Percentiles rank a stretch among this genome's conserved stretches.
These are phyloP conservation scores for Pempheris klunzingeri DNA, from an alignment of 2,797 vertebrate species.

Conservation along the genomic window DNA sequence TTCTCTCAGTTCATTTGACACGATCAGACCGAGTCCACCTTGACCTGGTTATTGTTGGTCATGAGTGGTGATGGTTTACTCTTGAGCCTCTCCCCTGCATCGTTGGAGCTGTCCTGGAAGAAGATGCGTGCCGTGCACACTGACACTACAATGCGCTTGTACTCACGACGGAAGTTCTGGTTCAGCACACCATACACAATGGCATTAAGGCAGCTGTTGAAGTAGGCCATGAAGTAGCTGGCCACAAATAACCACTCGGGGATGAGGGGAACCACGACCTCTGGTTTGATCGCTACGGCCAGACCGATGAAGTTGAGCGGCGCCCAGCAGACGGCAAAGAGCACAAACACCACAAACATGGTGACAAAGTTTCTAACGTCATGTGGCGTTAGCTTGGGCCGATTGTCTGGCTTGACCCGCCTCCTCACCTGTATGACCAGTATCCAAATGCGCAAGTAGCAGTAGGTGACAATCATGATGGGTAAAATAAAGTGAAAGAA, in stretches of 20 bases:
- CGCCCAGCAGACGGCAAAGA: constrained; percentile 98
- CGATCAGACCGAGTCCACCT: constrained; percentile 94
- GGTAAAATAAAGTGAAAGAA: constrained; percentile 94
- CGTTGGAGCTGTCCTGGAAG: constrained; percentile 93
- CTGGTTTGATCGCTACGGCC: constrained; percentile 91
- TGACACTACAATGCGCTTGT: constrained; percentile 92
- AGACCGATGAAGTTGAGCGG: constrained; percentile 97
- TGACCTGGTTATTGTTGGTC: constrained; percentile 93
- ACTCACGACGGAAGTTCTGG: constrained; percentile 97
- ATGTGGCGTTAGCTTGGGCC: constrained; percentile 91
- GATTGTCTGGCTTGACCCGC: constrained; percentile 92
- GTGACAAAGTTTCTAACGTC: constrained; percentile 96
- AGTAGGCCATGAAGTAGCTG: constrained; percentile 98
- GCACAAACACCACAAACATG: constrained; percentile 98
- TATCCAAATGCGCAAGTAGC: constrained; percentile 91
- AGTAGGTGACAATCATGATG: constrained; percentile 90
- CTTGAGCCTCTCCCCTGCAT: constrained; percentile 89
- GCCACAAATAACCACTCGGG: constrained; percentile 97
- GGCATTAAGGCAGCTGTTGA: constrained; percentile 99
- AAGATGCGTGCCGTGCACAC: constrained; percentile 92
- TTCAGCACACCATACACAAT: constrained; percentile 98
- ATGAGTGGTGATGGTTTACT: constrained; percentile 93
- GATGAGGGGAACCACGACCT: constrained; percentile 88
- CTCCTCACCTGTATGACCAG: constrained; percentile 88
- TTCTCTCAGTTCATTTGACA: constrained; percentile 30